These are phyloP conservation scores for Naja naja DNA, from an alignment of 2,113 vertebrate genomes.

Conservation along the genomic window DNA sequence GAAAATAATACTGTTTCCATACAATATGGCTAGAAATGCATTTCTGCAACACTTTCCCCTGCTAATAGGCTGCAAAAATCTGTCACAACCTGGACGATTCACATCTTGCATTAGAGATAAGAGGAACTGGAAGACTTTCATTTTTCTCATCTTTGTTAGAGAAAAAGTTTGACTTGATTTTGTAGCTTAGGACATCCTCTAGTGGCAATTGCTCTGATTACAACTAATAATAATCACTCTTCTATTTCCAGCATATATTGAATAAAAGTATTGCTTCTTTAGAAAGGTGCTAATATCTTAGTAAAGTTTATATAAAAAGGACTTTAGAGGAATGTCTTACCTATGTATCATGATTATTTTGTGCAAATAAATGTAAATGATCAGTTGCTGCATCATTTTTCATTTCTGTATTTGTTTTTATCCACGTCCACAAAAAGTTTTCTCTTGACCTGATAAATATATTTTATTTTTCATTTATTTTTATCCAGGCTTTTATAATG, in stretches of 20 bases:
- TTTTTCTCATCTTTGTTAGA: background rate
- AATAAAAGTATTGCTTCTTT: background rate
- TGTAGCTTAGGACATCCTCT: conserved; percentile 33
- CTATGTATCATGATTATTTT: background rate
- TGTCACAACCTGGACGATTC: no score
- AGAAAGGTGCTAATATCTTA: background rate
- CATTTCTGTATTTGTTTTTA: background rate
- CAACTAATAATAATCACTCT: fast-evolving
- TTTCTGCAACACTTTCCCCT: background rate
- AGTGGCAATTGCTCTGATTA: conserved; percentile 9
- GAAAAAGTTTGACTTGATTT: background rate
- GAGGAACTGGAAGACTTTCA: background rate
- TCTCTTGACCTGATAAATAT: background rate
- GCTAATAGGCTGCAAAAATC: background rate
- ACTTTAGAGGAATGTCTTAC: background rate
- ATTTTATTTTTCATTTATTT: background rate
- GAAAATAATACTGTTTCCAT: background rate
- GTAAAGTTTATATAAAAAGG: background rate
- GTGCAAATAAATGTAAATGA: background rate
- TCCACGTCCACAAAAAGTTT: background rate
- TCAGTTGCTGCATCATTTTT: background rate
- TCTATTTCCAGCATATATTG: background rate
- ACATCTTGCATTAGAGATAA: background rate
- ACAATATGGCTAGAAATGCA: background rate
- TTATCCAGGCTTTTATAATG: background rate